Conservation (phyloP, 2,888 invertebrate genomes). For the Adineta ricciae region DNA sequence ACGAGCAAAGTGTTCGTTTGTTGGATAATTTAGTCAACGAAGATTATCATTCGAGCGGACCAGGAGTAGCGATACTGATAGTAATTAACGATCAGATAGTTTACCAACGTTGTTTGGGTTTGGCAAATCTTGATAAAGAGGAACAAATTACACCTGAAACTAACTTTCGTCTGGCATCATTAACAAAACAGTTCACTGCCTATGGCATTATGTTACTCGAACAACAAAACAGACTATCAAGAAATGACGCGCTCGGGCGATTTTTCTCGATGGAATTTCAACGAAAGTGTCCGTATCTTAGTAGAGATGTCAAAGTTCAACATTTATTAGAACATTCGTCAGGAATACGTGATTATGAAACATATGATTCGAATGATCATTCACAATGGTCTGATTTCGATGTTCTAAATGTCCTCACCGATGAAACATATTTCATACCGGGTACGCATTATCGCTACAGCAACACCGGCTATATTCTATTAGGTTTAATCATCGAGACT, state of each 20-base stretch:
- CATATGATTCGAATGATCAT: no score
- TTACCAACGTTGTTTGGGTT: not conserved
- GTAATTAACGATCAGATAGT: not conserved
- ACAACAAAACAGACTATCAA: not conserved
- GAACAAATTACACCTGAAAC: not conserved
- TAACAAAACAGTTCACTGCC: not conserved
- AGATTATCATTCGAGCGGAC: not conserved
- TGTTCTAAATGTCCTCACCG: not conserved
- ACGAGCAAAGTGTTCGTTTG: not conserved
- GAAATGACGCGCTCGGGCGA: not conserved
- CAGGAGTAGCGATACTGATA: not conserved
- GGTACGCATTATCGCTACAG: not conserved
- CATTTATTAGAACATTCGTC: slow-evolving; percentile 5
- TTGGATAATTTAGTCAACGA: not conserved
- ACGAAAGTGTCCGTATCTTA: not conserved
- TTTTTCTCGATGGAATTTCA: not conserved
- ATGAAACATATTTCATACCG: not conserved
- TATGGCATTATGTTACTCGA: not conserved
- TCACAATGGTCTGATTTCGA: not conserved
- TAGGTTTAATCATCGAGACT: not conserved
- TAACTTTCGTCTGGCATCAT: not conserved
- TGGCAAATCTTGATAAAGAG: not conserved
- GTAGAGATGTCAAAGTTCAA: not conserved
- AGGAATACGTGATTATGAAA: not conserved
- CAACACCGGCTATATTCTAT: not conserved